Percentiles rank a stretch among this genome's conserved stretches.
Evolutionary conservation across 2,113 vertebrate genomes (phyloP).

Genomic region (Sorex araneus): DNA sequence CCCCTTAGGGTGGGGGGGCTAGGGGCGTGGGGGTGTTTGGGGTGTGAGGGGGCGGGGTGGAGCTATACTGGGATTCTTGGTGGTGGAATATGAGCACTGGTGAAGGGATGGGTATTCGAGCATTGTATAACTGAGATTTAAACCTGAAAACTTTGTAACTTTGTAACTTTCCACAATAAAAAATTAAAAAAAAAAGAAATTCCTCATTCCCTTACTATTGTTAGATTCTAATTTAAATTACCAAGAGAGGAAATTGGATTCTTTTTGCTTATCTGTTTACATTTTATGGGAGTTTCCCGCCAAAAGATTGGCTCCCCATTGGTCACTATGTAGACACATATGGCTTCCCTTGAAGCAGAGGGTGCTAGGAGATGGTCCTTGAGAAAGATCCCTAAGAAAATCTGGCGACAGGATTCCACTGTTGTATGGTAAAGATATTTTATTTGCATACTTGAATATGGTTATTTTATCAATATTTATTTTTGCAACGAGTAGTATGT

Average conservation of each 20-base stretch:
- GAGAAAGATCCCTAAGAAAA: background rate
- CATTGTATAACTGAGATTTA: too few relatives aligned
- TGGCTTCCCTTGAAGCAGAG: constrained; percentile 3
- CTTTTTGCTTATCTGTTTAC: constrained; percentile 46
- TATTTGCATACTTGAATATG: background rate
- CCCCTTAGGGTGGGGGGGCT: background rate
- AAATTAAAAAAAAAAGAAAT: background rate
- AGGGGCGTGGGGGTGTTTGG: too few relatives aligned
- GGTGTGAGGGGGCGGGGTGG: too few relatives aligned
- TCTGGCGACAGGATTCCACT: background rate
- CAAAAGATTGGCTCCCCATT: background rate
- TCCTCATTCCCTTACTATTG: constrained; percentile 52
- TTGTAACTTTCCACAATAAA: too few relatives aligned
- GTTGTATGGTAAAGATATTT: constrained; percentile 37
- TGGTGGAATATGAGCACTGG: too few relatives aligned
- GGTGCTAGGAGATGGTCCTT: background rate
- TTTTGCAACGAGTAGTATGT: background rate
- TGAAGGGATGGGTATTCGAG: too few relatives aligned
- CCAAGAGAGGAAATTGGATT: constrained; percentile 52
- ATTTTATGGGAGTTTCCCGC: background rate
- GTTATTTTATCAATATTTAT: constrained; percentile 3
- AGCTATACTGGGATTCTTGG: too few relatives aligned
- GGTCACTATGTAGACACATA: background rate
- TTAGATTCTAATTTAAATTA: constrained; percentile 55
- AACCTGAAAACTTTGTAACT: too few relatives aligned